These are phyloP conservation scores for Lepus europaeus DNA, from an alignment of 2,113 vertebrate genomes.

Conservation along the genomic window DNA sequence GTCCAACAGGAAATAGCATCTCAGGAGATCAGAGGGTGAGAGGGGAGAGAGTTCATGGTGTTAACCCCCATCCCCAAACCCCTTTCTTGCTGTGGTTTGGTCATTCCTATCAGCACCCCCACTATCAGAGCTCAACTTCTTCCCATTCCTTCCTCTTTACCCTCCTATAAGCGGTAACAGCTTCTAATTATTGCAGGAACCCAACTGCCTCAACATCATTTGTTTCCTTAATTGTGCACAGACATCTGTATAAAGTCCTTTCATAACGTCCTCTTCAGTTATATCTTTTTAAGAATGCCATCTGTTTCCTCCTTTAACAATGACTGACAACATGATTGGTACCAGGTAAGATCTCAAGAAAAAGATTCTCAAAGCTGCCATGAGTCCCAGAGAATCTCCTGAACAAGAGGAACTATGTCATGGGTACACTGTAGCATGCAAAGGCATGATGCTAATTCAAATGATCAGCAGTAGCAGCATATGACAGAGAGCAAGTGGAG, in stretches of 20 bases:
- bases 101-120: background rate
- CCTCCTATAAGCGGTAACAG: background rate
- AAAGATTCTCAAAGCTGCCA: background rate
- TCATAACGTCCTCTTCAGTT: background rate
- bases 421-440: background rate
- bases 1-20: background rate
- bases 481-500: background rate
- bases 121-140: background rate
- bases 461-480: background rate
- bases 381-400: background rate
- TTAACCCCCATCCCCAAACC: no score
- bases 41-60: background rate
- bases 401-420: background rate
- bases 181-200: constrained; percentile 2
- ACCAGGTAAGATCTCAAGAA: background rate
- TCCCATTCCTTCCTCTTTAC: background rate
- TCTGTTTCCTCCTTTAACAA: background rate
- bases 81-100: background rate
- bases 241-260: background rate
- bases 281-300: background rate
- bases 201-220: background rate
- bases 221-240: background rate
- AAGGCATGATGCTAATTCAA: background rate
- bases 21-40: background rate
- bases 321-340: background rate